Percentiles rank a stretch among this genome's conserved stretches.
phyloP scores from a whole-genome alignment of 1,140 invertebrate genomes.

The Myzus persicae region DNA sequence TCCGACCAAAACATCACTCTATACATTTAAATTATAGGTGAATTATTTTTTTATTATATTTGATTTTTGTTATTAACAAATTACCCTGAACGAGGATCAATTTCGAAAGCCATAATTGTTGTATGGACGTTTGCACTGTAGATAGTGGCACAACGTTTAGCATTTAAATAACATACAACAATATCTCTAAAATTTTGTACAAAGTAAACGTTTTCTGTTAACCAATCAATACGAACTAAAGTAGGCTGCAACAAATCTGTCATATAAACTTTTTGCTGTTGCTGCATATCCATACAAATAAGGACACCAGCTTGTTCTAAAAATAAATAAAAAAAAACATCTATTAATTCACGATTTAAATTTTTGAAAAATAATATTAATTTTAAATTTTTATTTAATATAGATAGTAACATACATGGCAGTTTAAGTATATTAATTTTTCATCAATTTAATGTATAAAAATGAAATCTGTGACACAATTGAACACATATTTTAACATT shows the following conservation, averaged over 20 bases:
- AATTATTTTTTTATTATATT: background rate
- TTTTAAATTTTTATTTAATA: background rate
- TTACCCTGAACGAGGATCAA: conserved; percentile 62
- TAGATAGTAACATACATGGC: background rate
- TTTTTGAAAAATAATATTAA: background rate
- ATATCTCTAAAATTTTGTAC: conserved; percentile 59
- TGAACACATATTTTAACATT: background rate
- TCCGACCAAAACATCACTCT: conserved; percentile 87
- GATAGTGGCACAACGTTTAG: conserved; percentile 59
- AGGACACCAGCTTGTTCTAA: conserved; percentile 60
- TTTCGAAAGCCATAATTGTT: conserved; percentile 60
- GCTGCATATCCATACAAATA: conserved; percentile 57
- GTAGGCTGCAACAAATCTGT: conserved; percentile 59
- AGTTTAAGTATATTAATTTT: background rate
- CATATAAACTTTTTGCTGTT: conserved; percentile 54
- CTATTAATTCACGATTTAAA: background rate
- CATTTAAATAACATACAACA: conserved; percentile 59
- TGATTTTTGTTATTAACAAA: background rate
- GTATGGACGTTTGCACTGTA: conserved; percentile 53
- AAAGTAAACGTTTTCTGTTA: conserved; percentile 62
- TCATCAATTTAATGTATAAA: background rate
- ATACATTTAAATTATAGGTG: conserved; percentile 59
- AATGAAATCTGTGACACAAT: background rate
- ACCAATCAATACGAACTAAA: conserved; percentile 62
- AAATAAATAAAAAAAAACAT: background rate